Percentiles rank a stretch among this genome's conserved stretches.
Evolutionary conservation across 92 coral and sea anemone genomes (phyloP).

Genomic region (Blastomussa wellsi): DNA sequence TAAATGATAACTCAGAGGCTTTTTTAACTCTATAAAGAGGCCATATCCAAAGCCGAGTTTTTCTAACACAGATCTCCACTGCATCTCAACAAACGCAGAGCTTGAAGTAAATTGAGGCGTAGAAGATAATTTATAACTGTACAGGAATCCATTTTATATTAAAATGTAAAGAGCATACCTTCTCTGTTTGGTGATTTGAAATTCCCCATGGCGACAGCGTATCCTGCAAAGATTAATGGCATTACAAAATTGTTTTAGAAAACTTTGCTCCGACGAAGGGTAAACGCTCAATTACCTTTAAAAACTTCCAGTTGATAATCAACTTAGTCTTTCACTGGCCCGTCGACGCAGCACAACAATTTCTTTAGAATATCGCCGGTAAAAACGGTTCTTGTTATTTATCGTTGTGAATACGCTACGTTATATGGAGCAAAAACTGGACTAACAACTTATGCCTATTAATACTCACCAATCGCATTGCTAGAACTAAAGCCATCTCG

Average conservation of each 20-base stretch:
- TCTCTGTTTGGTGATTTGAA: constrained; percentile 52
- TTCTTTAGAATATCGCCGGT: no score
- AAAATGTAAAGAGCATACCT: constrained; percentile 55
- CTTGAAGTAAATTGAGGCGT: background rate
- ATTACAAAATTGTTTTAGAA: background rate
- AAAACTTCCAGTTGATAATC: no score
- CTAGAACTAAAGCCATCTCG: background rate
- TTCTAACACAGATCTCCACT: background rate
- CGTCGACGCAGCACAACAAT: no score
- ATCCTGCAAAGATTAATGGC: constrained; percentile 32
- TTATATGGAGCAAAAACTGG: no score
- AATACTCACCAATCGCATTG: constrained; percentile 44
- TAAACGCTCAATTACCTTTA: no score
- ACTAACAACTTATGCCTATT: no score
- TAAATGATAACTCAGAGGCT: background rate
- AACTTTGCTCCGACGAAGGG: background rate
- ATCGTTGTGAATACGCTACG: no score
- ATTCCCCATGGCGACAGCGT: constrained; percentile 68
- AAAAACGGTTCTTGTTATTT: no score
- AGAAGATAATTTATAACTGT: background rate
- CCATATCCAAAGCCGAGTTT: background rate
- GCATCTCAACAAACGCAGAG: background rate
- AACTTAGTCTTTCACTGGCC: no score
- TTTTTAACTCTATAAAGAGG: background rate
- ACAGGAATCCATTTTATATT: background rate